Percentiles rank a stretch among this genome's conserved stretches.
Evolutionary conservation across 2,888 invertebrate species (phyloP).

Genomic region (Hermodice carunculata): DNA sequence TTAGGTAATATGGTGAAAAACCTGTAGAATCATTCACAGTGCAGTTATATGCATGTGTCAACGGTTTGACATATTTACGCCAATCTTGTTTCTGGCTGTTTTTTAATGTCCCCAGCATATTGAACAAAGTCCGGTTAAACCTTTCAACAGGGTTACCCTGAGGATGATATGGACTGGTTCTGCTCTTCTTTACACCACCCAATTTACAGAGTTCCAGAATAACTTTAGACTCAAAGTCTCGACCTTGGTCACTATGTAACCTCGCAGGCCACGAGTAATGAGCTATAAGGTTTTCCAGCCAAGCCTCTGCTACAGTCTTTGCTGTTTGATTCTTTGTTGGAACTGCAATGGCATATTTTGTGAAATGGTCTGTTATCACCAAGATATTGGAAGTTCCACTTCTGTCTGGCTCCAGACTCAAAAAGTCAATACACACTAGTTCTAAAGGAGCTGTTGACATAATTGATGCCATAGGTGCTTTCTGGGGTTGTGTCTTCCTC

Average conservation of each 20-base stretch:
- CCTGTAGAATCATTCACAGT: constrained; percentile 26
- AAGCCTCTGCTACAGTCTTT: constrained; percentile 28
- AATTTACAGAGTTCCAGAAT: constrained; percentile 2
- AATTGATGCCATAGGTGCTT: constrained; percentile 20
- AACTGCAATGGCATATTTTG: constrained; percentile 28
- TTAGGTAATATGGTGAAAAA: constrained; percentile 21
- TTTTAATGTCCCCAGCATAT: constrained; percentile 33
- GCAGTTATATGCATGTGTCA: constrained; percentile 31
- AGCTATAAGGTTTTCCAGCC: constrained; percentile 28
- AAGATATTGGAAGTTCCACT: constrained; percentile 29
- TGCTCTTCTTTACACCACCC: constrained; percentile 1
- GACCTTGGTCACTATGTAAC: constrained; percentile 12
- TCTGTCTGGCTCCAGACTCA: constrained; percentile 23
- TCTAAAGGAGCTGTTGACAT: constrained; percentile 24
- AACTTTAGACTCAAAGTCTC: constrained; percentile 4
- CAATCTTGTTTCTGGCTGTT: constrained; percentile 26
- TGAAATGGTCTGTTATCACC: constrained; percentile 38
- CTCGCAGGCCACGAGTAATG: constrained; percentile 30
- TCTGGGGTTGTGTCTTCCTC: no score
- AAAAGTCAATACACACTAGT: constrained; percentile 31
- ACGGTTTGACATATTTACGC: constrained; percentile 16
- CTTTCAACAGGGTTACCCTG: constrained; percentile 38
- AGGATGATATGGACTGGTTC: constrained; percentile 26
- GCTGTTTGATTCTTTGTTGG: constrained; percentile 33
- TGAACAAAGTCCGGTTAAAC: constrained; percentile 29